phyloP scores from a whole-genome alignment of 2,888 invertebrate species.

The Petrophora chlorosata region DNA sequence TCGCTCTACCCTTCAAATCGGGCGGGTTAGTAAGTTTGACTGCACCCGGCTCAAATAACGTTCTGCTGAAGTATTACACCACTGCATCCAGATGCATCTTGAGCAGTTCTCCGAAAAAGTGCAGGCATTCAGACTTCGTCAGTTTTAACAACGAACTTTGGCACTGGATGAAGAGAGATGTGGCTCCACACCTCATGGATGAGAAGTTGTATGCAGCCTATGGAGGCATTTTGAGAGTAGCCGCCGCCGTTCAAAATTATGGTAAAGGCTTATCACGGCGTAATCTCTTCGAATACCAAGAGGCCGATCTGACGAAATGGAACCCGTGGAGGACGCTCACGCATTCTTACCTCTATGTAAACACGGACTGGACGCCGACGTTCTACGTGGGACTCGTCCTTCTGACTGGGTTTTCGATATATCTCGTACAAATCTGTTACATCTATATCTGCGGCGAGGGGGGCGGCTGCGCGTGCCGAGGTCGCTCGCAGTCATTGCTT shows the following conservation, averaged over 20 bases:
- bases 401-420: slow-evolving; percentile 54
- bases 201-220: slow-evolving; percentile 70
- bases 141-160: slow-evolving; percentile 73
- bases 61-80: slow-evolving; percentile 69
- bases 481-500: slow-evolving; percentile 19
- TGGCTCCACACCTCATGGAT: slow-evolving; percentile 68
- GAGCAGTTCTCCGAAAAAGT: slow-evolving; percentile 59
- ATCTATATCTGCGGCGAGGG: slow-evolving; percentile 54
- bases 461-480: slow-evolving; percentile 50
- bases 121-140: slow-evolving; percentile 69
- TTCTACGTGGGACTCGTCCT: slow-evolving; percentile 58
- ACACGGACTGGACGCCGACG: slow-evolving; percentile 61
- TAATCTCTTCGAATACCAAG: slow-evolving; percentile 58
- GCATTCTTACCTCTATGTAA: slow-evolving; percentile 52
- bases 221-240: slow-evolving; percentile 70
- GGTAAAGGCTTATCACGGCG: slow-evolving; percentile 66
- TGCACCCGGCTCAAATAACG: slow-evolving; percentile 60
- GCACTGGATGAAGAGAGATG: slow-evolving; percentile 76
- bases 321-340: slow-evolving; percentile 59
- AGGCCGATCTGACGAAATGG: slow-evolving; percentile 48
- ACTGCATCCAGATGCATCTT: slow-evolving; percentile 69
- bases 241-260: slow-evolving; percentile 72
- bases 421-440: slow-evolving; percentile 61
- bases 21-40: slow-evolving; percentile 61
- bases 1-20: slow-evolving; percentile 66